A percentile compares a stretch with the other conserved stretches of the same genome.
Conservation (phyloP, 1,140 invertebrate genomes). For the Pinna nobilis region DNA sequence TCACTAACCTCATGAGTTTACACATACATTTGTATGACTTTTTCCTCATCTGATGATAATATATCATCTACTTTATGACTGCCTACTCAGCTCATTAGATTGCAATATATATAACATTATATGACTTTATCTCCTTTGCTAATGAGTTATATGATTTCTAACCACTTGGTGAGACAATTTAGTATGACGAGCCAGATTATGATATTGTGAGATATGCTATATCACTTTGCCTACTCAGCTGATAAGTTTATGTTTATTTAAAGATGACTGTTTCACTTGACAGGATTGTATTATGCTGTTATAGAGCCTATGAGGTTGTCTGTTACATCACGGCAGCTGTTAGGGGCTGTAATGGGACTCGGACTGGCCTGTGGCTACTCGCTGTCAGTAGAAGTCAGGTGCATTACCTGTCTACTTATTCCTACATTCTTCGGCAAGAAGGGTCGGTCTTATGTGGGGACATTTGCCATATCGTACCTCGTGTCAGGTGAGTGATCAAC, state of each 20-base stretch:
- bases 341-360: constrained; percentile 45
- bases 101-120: not conserved
- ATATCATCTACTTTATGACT: no score
- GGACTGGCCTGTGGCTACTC: constrained; percentile 58
- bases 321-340: constrained; percentile 8
- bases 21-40: no score
- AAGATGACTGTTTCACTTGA: not conserved
- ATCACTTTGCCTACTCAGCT: no score
- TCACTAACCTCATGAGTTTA: no score
- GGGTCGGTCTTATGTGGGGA: constrained; percentile 58
- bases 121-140: no score
- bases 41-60: no score
- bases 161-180: no score
- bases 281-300: constrained; percentile 44
- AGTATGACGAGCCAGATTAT: no score
- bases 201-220: no score
- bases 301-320: constrained; percentile 46
- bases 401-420: constrained; percentile 59
- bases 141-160: no score
- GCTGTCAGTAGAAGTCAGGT: constrained; percentile 55
- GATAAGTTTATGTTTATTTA: no score
- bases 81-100: constrained; percentile 2
- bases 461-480: constrained; percentile 59
- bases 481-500: constrained; percentile 56
- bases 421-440: constrained; percentile 63